Evolutionary conservation across 2,113 vertebrate genomes (phyloP), one percentile per base, ranked within the genome.

Genomic region (Epinephelus lanceolatus): DNA sequence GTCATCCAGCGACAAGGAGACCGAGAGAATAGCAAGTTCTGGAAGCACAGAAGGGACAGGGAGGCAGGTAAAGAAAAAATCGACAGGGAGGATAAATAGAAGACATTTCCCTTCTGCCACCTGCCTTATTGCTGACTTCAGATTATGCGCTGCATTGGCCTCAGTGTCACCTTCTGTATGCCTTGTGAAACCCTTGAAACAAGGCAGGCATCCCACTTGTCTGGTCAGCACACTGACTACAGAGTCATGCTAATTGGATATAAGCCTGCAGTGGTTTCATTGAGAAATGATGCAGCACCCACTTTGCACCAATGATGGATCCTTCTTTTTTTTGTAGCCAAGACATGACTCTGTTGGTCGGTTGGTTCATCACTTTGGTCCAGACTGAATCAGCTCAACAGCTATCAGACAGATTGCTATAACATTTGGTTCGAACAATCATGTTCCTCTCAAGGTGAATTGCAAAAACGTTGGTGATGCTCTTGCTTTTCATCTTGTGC

Each of bases 71-170:
- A 88, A 87, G 79, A 78, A 78, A 84, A 79, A 88, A 89, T 84
- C 18, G 83, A 86, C 87, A 82, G 71, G 80, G 63, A 88, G 85
- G 89, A 92, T 93, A 88, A 89, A 88, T 82, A 89, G 86, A 71
- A 88, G 86, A 87, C 85, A 87, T 91, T 86, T 92, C 87, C 88
- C 81, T 88, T 89, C 92, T 93, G 91, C 91, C 88, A 91, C 88
- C 89, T 91, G 89, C 86, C 86, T 86, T 85, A 89, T 51, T 86
- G 87, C 89, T 86, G 88, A 91, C 92, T 91, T 83, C 84, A 91
- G 73, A 91, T 89, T 85, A 88, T 88, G 86, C 62, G n/a, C 66
- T 49, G 62, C 87, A 63, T 83, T 91, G 89, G 80, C 87, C 91
- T 84, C 76, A 11, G 69, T 77, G 84, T 93, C 88, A 92, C 88